These are phyloP conservation scores for Nomada fabriciana DNA, from an alignment of 2,888 invertebrate species.

Conservation along the genomic window DNA sequence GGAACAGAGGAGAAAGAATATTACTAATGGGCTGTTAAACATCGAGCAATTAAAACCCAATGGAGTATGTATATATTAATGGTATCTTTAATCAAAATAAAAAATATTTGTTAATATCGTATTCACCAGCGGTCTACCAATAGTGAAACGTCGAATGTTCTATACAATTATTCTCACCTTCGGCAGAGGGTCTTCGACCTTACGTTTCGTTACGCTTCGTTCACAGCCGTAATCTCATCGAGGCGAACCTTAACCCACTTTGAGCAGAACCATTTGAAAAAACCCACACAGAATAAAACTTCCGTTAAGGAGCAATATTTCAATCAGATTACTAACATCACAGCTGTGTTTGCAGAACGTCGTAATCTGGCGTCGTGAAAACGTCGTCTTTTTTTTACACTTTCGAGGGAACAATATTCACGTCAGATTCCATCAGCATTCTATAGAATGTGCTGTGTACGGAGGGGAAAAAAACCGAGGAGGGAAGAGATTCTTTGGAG, in stretches of 20 bases:
- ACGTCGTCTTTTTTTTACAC: slow-evolving; percentile 24
- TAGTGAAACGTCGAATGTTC: too few species aligned
- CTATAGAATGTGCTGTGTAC: not conserved
- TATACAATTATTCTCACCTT: not conserved
- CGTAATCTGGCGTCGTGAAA: not conserved
- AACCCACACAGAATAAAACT: not conserved
- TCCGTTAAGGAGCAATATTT: not conserved
- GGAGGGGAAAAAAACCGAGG: not conserved
- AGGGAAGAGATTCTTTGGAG: slow-evolving; percentile 37
- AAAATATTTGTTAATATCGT: too few species aligned
- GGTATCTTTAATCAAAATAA: too few species aligned
- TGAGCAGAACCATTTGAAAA: not conserved
- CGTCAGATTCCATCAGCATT: slow-evolving; percentile 19
- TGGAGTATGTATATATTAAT: too few species aligned
- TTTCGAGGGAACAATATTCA: slow-evolving; percentile 7
- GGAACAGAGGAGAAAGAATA: not conserved
- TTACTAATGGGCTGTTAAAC: not conserved
- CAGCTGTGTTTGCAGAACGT: slow-evolving; percentile 12
- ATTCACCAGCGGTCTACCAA: too few species aligned
- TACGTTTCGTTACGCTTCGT: not conserved
- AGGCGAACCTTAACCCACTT: not conserved
- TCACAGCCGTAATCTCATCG: not conserved
- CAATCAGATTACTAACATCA: not conserved
- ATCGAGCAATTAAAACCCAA: too few species aligned
- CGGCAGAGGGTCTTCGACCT: not conserved